Base-by-base conservation (phyloP, 2,888 invertebrate species). In the Vannuccia rotundouncinata region DNA sequence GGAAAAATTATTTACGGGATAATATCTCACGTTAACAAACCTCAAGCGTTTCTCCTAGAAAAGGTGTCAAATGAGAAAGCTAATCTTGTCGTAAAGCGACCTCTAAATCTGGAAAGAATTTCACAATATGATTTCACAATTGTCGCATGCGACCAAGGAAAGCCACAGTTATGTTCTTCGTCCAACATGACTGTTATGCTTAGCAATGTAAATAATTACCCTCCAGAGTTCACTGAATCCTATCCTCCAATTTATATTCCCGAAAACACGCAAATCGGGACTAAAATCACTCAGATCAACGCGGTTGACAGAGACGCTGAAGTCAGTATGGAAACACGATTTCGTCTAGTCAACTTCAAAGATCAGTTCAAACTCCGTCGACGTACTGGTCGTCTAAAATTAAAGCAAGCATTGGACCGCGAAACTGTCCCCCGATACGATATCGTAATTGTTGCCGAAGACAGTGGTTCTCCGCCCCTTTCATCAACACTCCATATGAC, bases 291-390 rank as follows among this genome's bases (percentile, higher is more conserved):
- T 1, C 73, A 79, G 31, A 74, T 79, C 22, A 77, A 75, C n/a
- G 30, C 79, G 1, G n/a, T 28, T 1, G 79, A 79, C 31, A 1
- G 2, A 1, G 79, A 79, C 27, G 31, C 73, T 10, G 25, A 2
- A n/a, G 66, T 22, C 17, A 27, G 22, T 22, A 22, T n/a, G 25
- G 28, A 10, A 1, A 27, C 29, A 29, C 79, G 59, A 17, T 80
- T 31, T 80, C 77, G 80, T 1, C 79, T 78, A 2, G 59, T 78
- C 1, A 78, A 79, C 29, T 80, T 79, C 27, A 78, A 78, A 0
- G 28, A 25, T 1, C 22, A 29, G 22, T 79, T 80, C 59, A 80
- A 79, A 80, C 17, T 78, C 25, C 76, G 79, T 79, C 30, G 31
- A 79, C 79, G 80, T 2, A 76, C 79, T 31, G 80, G 80, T 2